Base-by-base conservation (phyloP, 2,888 invertebrate species). In the Pimpla rufipes region DNA sequence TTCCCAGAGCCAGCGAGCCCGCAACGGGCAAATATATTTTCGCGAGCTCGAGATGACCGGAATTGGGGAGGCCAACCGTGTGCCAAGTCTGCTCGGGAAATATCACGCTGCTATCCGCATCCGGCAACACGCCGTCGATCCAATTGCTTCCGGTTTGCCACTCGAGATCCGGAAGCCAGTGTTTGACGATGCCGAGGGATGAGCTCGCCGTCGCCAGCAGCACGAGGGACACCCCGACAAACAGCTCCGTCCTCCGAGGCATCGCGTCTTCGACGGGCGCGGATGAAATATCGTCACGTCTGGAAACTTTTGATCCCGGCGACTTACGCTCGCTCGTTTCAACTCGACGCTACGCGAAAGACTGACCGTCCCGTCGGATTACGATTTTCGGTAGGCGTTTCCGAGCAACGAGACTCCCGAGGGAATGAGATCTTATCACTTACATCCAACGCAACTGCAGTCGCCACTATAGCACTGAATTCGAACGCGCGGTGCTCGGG, bases 111-210 rank as follows among this genome's bases (percentile, higher is more conserved):
- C 88, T 89, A 74, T 89, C 88, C n/a, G 79, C 64, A 73, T 88
- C 86, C 2, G 93, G 93, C 57, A 87, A 8, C 6, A 21, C 81
- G 18, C 87, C 85, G 11, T 85, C 86, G 7, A 86, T 21, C 93
- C 93, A 93, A 83, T 93, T 93, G 35, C 68, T 78, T 16, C 81
- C 79, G 0, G 88, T 89, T 55, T 82, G 82, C 93, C 93, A 93
- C 68, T 93, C 92, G 42, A 90, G 85, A 85, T 91, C 86, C 16
- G 91, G 91, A 1, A 90, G 84, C 93, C 93, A 93, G 52, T 86
- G 79, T 67, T 92, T 92, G 47, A 90, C 88, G 0, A 85, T 18
- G 4, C 81, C 80, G 0, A 64, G 8, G 10, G 21, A n/a, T 23
- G 35, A 29, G 47, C 13, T 3, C n/a, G n/a, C 37, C 2, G 52